Percentiles rank a stretch among this genome's conserved stretches.
These are phyloP conservation scores for Drosophila cognata DNA, from an alignment of 2,888 invertebrate genomes.

Conservation along the genomic window DNA sequence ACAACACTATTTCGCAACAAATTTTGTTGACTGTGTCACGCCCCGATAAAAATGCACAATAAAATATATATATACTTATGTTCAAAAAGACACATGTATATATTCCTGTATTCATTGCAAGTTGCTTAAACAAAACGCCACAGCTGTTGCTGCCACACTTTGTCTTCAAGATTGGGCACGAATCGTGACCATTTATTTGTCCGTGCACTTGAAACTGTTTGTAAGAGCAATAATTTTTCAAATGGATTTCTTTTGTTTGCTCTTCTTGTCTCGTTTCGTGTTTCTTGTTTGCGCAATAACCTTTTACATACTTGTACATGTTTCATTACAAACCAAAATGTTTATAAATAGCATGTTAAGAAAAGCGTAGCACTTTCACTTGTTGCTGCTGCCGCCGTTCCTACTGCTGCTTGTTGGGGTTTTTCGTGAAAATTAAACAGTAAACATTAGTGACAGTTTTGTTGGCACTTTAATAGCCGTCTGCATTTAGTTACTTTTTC, in stretches of 20 bases:
- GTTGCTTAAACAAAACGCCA: conserved; percentile 46
- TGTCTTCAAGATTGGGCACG: conserved; percentile 33
- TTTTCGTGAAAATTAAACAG: conserved; percentile 5
- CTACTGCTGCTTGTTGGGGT: conserved; percentile 38
- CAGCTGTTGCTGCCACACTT: conserved; percentile 20
- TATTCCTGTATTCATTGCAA: conserved; percentile 20
- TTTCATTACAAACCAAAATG: conserved; percentile 35
- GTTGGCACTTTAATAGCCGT: conserved; percentile 2
- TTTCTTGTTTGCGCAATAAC: conserved; percentile 55
- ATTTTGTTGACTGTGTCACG: conserved; percentile 36
- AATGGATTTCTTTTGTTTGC: conserved; percentile 24
- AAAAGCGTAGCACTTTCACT: conserved; percentile 62
- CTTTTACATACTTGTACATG: conserved; percentile 18
- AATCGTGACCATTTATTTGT: conserved; percentile 53
- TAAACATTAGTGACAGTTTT: not conserved
- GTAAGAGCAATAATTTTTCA: conserved; percentile 30
- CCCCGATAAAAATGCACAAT: conserved; percentile 5
- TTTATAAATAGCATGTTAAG: conserved; percentile 54
- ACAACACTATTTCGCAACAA: conserved; percentile 7
- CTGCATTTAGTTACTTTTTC: conserved; percentile 4
- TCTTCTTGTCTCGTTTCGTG: conserved; percentile 18
- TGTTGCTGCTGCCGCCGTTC: conserved; percentile 61
- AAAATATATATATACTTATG: not conserved
- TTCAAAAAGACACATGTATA: conserved; percentile 1
- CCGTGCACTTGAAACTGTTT: conserved; percentile 65